A percentile compares a stretch with the other conserved stretches of the same genome.
Evolutionary conservation across 2,888 invertebrate species (phyloP).

Genomic region (Nesidiocoris tenuis): DNA sequence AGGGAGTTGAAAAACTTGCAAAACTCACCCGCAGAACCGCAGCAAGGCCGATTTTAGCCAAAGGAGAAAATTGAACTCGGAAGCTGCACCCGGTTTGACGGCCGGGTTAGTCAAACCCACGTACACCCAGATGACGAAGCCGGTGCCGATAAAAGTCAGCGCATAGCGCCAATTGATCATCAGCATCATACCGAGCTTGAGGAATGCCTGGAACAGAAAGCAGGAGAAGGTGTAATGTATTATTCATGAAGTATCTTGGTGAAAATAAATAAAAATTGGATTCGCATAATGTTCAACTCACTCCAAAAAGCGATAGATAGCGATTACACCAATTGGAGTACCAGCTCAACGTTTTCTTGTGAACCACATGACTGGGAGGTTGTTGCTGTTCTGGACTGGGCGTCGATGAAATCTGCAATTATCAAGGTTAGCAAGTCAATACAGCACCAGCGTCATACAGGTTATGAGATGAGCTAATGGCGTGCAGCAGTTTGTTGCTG

Average conservation of each 20-base stretch:
- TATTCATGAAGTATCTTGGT: too few relatives aligned
- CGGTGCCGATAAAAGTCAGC: constrained; percentile 74
- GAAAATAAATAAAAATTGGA: too few relatives aligned
- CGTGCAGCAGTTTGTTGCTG: too few relatives aligned
- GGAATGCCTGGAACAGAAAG: constrained; percentile 65
- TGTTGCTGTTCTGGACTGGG: constrained; percentile 43
- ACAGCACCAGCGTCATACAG: too few relatives aligned
- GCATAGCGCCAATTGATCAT: constrained; percentile 93
- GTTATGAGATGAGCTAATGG: too few relatives aligned
- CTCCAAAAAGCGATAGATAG: constrained; percentile 89
- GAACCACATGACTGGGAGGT: constrained; percentile 56
- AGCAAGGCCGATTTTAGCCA: constrained; percentile 74
- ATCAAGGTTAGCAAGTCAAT: neutral
- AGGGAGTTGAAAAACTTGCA: neutral
- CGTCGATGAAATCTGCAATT: constrained; percentile 37
- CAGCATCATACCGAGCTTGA: constrained; percentile 87
- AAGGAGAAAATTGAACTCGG: constrained; percentile 76
- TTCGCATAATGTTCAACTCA: too few relatives aligned
- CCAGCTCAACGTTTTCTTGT: constrained; percentile 91
- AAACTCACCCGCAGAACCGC: constrained; percentile 71
- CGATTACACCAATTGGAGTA: constrained; percentile 91
- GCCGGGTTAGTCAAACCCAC: constrained; percentile 94
- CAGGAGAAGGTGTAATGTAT: too few relatives aligned
- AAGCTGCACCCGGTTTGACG: constrained; percentile 85
- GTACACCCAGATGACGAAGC: constrained; percentile 87